These are phyloP conservation scores for Pangasius larnaudii DNA, from an alignment of 2,797 vertebrate genomes.

Conservation along the genomic window DNA sequence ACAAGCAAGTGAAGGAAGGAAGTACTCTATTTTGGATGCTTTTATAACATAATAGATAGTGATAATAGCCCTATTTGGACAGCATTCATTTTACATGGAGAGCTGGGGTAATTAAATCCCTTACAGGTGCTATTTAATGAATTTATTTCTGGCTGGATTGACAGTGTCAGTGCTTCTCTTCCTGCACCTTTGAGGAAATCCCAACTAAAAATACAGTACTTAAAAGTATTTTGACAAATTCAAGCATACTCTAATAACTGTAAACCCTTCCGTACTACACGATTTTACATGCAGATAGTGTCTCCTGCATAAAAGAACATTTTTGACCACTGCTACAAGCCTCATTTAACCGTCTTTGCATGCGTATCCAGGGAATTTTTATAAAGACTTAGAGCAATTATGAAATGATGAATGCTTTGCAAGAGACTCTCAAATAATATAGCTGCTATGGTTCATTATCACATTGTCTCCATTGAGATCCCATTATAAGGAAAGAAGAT, in stretches of 20 bases:
- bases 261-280: neutral
- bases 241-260: neutral
- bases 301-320: constrained; percentile 6
- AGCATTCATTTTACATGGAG: neutral
- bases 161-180: neutral
- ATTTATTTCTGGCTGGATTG: neutral
- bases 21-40: neutral
- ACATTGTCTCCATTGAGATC: neutral
- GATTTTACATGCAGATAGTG: constrained; percentile 6
- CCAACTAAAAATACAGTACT: neutral
- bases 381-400: constrained; percentile 28
- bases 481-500: constrained; percentile 6
- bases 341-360: constrained; percentile 13
- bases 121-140: neutral
- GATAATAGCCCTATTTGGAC: neutral
- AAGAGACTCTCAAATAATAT: constrained; percentile 10
- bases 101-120: neutral
- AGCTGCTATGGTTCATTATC: constrained; percentile 21
- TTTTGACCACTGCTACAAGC: constrained; percentile 20
- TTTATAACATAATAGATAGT: neutral
- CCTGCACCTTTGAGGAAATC: neutral
- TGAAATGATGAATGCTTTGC: constrained; percentile 15
- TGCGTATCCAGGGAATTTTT: constrained; percentile 6
- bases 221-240: neutral
- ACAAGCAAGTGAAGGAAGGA: neutral